phyloP scores from a whole-genome alignment of 2,797 vertebrate genomes.

The Lateolabrax maculatus region DNA sequence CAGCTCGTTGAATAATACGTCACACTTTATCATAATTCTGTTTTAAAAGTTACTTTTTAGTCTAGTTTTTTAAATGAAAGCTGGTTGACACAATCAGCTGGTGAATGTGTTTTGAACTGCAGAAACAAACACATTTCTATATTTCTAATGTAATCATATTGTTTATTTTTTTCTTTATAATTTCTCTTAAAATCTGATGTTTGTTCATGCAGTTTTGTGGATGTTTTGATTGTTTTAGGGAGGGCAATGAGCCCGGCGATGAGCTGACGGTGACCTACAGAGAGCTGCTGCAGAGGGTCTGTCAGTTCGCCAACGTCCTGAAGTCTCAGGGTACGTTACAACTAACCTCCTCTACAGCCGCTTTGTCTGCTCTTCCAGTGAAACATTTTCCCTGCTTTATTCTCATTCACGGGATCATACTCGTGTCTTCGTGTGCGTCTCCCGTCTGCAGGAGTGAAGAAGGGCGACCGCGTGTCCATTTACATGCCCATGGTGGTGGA shows the following conservation, averaged over 20 bases:
- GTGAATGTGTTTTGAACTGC: too few species aligned
- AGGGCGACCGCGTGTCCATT: slow-evolving; percentile 95
- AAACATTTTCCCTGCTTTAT: background rate
- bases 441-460: slow-evolving; percentile 88
- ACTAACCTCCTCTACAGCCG: accelerated
- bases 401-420: background rate
- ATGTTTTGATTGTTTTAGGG: slow-evolving; percentile 82
- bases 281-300: slow-evolving; percentile 92
- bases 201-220: too few species aligned
- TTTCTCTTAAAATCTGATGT: too few species aligned
- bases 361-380: background rate
- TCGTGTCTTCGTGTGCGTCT: background rate
- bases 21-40: too few species aligned
- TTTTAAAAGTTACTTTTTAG: too few species aligned
- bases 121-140: too few species aligned
- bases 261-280: slow-evolving; percentile 90
- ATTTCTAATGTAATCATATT: too few species aligned
- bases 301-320: slow-evolving; percentile 96
- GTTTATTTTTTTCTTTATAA: too few species aligned
- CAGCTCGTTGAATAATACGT: too few species aligned
- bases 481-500: slow-evolving; percentile 99
- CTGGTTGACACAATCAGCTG: too few species aligned
- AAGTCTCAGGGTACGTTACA: slow-evolving; percentile 88
- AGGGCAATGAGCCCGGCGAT: slow-evolving; percentile 95
- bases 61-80: too few species aligned